Base-by-base conservation (phyloP, 2,888 invertebrate genomes). In the Ectemnius continuus region DNA sequence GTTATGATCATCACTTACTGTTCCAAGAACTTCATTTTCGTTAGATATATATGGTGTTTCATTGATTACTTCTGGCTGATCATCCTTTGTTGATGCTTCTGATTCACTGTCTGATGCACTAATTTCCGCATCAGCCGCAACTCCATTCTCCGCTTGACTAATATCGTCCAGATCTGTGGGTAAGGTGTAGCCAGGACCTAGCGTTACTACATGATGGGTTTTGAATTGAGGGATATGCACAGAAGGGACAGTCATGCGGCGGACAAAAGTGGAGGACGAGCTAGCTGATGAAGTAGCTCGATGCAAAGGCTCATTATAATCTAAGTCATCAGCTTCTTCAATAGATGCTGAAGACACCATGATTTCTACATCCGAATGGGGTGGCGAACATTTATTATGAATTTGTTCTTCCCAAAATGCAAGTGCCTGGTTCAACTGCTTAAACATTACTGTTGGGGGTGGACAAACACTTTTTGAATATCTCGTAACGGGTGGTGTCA, bases 81-180 rank as follows among this genome's bases (percentile, higher is more conserved):
- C 93, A 64, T 92, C 93, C 78, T 93, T 93, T 62, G 91, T 92
- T 2, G 93, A 93, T 57, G 70, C 89, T 84, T 95, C 95, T 4
- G 94, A 94, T 70, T 95, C 95, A 13, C 93, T 92, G 78, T 94
- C 94, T 8, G 93, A 92, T 36, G 89, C 89, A 66, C 90, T 90
- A 79, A 92, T 91, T 80, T 92, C 92, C 61, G 90, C 91, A 84
- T 93, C 93, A n/a, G 91, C 92, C 63, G 91, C 90, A 46, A 91
- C 88, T 72, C 93, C 93, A 89, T 94, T 93, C 82, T 95, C 95
- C 73, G 94, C 94, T 86, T 94, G 94, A 88, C 94, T 94, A 85
- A 95, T 94, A 85, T 94, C 95, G 91, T 95, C 95, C 88, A 95
- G 92, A 92, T 95, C 95, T 95, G 89, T 86, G 79, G 86, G 87